Conservation (phyloP, 2,113 vertebrate genomes). For the Aptenodytes patagonicus region DNA sequence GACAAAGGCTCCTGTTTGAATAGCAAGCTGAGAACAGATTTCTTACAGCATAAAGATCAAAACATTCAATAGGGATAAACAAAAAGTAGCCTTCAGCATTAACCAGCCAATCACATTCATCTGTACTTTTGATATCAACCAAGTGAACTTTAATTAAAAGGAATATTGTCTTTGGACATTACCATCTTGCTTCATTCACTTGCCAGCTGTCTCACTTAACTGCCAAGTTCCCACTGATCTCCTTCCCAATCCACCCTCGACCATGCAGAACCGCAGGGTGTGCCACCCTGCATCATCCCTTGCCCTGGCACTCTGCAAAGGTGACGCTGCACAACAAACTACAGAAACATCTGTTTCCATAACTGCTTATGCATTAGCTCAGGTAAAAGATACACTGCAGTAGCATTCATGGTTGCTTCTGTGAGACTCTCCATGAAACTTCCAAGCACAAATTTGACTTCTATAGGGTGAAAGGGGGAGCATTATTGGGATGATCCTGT, state of each 20-base stretch:
- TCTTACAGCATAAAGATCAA: not conserved
- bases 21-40: not conserved
- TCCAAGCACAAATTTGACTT: not conserved
- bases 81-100: not conserved
- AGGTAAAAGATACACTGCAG: not conserved
- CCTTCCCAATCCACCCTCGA: fast-evolving
- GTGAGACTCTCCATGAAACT: not conserved
- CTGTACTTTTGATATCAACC: not conserved
- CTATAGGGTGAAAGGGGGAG: not conserved
- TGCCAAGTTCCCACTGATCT: not conserved
- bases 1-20: not conserved
- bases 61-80: not conserved
- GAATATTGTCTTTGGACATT: not conserved
- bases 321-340: fast-evolving
- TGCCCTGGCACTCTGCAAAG: not conserved
- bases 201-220: not conserved
- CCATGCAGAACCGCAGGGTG: fast-evolving
- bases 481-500: not conserved
- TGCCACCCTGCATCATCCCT: not conserved
- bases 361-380: not conserved
- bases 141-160: not conserved
- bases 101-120: not conserved
- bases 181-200: not conserved
- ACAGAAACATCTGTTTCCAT: not conserved
- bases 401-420: not conserved